Conservation (phyloP, 2,113 vertebrate species). For the Leiothrix lutea region DNA sequence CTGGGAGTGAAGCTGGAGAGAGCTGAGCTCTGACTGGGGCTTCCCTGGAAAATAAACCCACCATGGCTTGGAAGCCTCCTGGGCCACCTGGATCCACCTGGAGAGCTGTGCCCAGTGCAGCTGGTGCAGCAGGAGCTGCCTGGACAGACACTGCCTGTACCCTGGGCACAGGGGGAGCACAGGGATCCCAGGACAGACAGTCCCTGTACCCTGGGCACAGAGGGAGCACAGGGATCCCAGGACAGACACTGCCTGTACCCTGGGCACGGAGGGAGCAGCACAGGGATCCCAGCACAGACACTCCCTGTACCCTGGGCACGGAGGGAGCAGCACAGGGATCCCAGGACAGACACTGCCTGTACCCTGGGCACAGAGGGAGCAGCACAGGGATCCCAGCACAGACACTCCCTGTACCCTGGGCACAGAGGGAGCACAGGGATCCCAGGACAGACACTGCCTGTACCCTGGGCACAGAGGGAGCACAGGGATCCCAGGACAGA, state of each 20-base stretch:
- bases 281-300: too few relatives aligned
- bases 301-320: background rate
- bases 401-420: background rate
- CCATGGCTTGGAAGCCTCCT: background rate
- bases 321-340: too few relatives aligned
- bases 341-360: too few relatives aligned
- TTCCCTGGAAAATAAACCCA: background rate
- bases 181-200: too few relatives aligned
- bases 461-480: background rate
- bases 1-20: background rate
- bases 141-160: accelerated
- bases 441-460: too few relatives aligned
- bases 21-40: background rate
- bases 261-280: accelerated
- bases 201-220: background rate
- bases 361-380: background rate
- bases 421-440: too few relatives aligned
- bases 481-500: too few relatives aligned
- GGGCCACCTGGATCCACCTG: background rate
- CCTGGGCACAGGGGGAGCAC: too few relatives aligned
- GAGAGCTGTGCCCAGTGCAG: background rate
- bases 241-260: background rate
- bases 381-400: too few relatives aligned
- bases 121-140: background rate
- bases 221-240: too few relatives aligned